Evolutionary conservation across 2,797 vertebrate species (phyloP), one percentile per base, ranked within the genome.

Genomic region (Scleropages formosus): DNA sequence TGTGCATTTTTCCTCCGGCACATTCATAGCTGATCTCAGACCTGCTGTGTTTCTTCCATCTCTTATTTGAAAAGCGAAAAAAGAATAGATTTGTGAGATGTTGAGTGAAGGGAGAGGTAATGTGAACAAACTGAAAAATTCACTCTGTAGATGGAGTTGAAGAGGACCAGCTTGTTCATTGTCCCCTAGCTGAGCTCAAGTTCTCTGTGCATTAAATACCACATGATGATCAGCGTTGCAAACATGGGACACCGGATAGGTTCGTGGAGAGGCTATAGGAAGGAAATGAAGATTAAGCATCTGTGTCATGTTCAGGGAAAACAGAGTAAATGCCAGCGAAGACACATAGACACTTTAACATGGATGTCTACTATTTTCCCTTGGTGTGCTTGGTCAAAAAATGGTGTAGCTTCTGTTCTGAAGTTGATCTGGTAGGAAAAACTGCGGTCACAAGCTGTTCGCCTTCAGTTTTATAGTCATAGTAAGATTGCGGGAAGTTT

Each of bases 101-200:
- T 13, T 4, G 20, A 59, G 6, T 31, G 51, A 15, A 27, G 51
- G 6, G 22, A 18, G 49, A 71, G 22, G n/a, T 18, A 61, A 4
- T 56, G 6, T 18, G 16, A 13, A 39, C 15, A 31, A 26, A 18
- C n/a, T 15, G 56, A 16, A 31, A 72, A 53, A n/a, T 27, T 0
- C 13, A 31, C 78, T 78, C 66, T 79, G 39, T 73, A 61, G 69
- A 53, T 77, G 80, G 71, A 80, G 61, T 72, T 74, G 65, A 64
- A 65, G 60, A 73, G 47, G 76, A 78, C 77, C 77, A 74, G 9
- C 31, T 64, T 80, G 62, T 75, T 74, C 77, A 74, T 67, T 75
- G 62, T 66, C 74, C 68, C 78, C 73, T 75, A 64, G 61, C 75
- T 81, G 67, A 74, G 76, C 75, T 74, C 44, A 63, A 70, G 63